Evolutionary conservation across 2,888 invertebrate genomes (phyloP), one percentile per base, ranked within the genome.

Genomic region (Caprella mutica): DNA sequence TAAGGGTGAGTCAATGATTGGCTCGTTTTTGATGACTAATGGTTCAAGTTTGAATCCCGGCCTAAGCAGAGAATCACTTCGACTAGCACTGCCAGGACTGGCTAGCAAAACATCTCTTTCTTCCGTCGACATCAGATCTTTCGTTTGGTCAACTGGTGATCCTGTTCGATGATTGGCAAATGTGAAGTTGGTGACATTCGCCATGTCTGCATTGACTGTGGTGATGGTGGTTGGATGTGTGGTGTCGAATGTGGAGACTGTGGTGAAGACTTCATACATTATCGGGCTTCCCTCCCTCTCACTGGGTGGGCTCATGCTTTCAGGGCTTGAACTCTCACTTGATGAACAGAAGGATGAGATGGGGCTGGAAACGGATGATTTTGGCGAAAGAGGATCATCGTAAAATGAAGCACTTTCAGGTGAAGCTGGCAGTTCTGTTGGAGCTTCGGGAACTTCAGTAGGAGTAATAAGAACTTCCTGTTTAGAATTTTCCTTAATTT

Each of bases 391-490:
- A 30, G 54, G 59, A 60, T 58, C 58, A 33, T 63, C 62, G 44
- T 56, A 62, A n/a, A 62, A 57, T 29, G 65, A 58, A 30, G 65
- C 65, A 35, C 62, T 62, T 58, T 65, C 65, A 35, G 65, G 65
- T 2, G 65, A 65, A 24, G 62, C 61, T 5, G 65, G 65, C 59
- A 65, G 59, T 42, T 59, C 58, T 39, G 57, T 51, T 21, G 65
- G 65, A 4, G 62, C 62, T 44, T 58, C 56, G 9, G 65, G 62
- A 6, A 62, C 59, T 51, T 58, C 59, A 3, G 57, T 56, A 9
- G 65, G 62, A 5, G 63, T 59, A 26, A 60, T 55, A 24, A n/a
- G n/a, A n/a, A n/a, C n/a, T n/a, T n/a, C n/a, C n/a, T n/a, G n/a
- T n/a, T n/a, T n/a, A n/a, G n/a, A n/a, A n/a, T n/a, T n/a, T n/a